phyloP scores from a whole-genome alignment of 1,140 invertebrate genomes.

The Callitettix versicolor region DNA sequence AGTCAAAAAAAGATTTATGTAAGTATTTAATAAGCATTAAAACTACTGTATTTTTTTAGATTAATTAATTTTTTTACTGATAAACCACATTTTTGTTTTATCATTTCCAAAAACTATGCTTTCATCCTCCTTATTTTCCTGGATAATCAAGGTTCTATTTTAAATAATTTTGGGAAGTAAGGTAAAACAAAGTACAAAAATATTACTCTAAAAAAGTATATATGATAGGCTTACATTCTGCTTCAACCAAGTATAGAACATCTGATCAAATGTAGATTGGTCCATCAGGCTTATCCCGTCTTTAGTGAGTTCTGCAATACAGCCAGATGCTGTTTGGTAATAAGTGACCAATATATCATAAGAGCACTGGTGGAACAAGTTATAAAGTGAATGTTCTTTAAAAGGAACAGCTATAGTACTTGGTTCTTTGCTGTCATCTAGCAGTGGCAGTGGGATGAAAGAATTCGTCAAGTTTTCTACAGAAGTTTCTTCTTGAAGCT shows the following conservation, averaged over 20 bases:
- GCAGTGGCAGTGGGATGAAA: conserved; percentile 16
- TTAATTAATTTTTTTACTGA: too few species aligned
- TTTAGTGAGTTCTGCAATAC: neutral
- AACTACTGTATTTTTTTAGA: too few species aligned
- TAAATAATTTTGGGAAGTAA: too few species aligned
- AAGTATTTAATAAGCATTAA: too few species aligned
- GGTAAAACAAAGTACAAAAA: too few species aligned
- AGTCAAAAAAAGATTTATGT: too few species aligned
- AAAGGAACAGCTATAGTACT: conserved; percentile 19
- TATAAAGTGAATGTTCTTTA: conserved; percentile 14
- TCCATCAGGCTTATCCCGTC: neutral
- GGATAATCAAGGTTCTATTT: too few species aligned
- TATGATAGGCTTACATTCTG: too few species aligned
- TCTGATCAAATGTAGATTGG: conserved; percentile 4
- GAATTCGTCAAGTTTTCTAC: neutral
- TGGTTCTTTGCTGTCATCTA: conserved; percentile 16
- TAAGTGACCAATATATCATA: conserved; percentile 16
- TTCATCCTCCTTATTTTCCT: too few species aligned
- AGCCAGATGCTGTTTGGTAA: conserved; percentile 10
- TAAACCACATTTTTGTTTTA: too few species aligned
- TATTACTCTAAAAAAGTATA: too few species aligned
- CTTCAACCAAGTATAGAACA: conserved; percentile 3
- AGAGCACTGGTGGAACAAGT: conserved; percentile 7
- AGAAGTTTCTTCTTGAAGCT: neutral
- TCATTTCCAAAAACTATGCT: too few species aligned